These are phyloP conservation scores for Procavia capensis DNA, from an alignment of 2,113 vertebrate species.

Conservation along the genomic window DNA sequence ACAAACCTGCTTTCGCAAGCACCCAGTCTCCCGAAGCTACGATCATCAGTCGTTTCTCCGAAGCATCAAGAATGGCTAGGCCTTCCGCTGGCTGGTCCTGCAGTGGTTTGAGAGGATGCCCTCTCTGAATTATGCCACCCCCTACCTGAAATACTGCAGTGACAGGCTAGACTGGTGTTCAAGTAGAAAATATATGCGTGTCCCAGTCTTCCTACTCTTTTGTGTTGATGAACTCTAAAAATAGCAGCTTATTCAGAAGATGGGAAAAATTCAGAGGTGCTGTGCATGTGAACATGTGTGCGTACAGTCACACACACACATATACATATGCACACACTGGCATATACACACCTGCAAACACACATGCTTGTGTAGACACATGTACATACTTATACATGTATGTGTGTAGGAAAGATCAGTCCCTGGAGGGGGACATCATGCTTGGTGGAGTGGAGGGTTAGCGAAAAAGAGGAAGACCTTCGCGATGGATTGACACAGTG, in stretches of 20 bases:
- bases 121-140: neutral
- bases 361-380: no score
- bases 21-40: conserved; percentile 34
- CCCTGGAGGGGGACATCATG: no score
- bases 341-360: no score
- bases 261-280: neutral
- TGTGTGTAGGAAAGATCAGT: no score
- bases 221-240: neutral
- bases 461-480: no score
- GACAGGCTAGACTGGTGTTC: neutral
- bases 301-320: no score
- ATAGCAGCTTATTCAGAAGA: neutral
- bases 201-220: neutral
- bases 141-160: neutral
- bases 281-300: no score
- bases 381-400: no score
- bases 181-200: neutral
- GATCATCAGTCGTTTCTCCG: conserved; percentile 26
- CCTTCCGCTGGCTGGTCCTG: neutral
- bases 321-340: no score
- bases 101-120: neutral
- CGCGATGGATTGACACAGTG: no score
- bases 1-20: conserved; percentile 6
- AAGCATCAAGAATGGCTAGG: conserved; percentile 5
- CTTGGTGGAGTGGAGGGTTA: no score